Evolutionary conservation across 2,888 invertebrate genomes (phyloP).

Genomic region (Ditula angustiorana): DNA sequence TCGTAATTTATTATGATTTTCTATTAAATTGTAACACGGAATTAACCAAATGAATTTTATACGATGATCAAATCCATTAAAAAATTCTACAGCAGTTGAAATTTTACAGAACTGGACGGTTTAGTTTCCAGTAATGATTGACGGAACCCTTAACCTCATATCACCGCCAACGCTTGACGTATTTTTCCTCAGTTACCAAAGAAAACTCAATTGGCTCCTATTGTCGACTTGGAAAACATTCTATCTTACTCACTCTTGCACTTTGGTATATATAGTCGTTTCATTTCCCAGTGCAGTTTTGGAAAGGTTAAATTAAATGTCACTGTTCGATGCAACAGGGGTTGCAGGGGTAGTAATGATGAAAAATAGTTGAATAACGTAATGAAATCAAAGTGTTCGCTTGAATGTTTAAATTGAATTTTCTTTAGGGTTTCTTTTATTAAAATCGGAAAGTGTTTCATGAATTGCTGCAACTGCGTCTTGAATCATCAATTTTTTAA

Average conservation of each 20-base stretch:
- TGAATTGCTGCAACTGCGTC: too few species aligned
- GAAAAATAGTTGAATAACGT: conserved; percentile 50
- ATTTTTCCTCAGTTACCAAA: conserved; percentile 18
- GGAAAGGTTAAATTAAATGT: conserved; percentile 17
- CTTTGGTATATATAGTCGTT: conserved; percentile 34
- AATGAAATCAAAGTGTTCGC: conserved; percentile 7
- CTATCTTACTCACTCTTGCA: conserved; percentile 42
- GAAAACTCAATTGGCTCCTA: conserved; percentile 50
- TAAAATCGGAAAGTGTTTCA: too few species aligned
- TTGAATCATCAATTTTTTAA: too few species aligned
- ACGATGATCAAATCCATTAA: too few species aligned
- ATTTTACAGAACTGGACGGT: neutral
- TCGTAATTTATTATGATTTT: too few species aligned
- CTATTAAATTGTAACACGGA: too few species aligned
- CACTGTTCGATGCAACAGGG: conserved; percentile 44
- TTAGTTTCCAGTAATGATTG: neutral
- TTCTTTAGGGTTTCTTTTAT: neutral
- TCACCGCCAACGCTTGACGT: conserved; percentile 15
- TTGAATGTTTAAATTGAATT: conserved; percentile 4
- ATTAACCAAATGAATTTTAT: too few species aligned
- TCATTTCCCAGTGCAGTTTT: conserved; percentile 23
- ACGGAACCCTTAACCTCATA: neutral
- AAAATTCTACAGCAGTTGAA: too few species aligned
- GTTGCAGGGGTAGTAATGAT: conserved; percentile 52
- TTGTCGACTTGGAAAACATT: conserved; percentile 42